A percentile compares a stretch with the other conserved stretches of the same genome.
phyloP scores from a whole-genome alignment of 2,113 vertebrate genomes.

The Epinephelus fuscoguttatus region DNA sequence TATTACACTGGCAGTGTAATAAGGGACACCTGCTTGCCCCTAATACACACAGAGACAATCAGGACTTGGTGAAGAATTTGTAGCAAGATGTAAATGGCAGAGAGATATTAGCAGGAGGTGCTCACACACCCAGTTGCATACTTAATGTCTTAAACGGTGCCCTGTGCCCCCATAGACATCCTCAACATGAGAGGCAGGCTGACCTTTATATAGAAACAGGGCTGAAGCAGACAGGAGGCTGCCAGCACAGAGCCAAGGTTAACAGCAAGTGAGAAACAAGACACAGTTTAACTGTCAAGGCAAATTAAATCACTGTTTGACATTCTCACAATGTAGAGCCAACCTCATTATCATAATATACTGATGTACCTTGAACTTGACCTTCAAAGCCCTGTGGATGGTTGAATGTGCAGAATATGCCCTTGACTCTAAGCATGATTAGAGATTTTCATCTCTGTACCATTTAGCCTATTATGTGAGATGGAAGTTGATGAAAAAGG shows the following conservation, averaged over 20 bases:
- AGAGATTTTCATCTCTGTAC: constrained; percentile 41
- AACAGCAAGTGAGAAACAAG: constrained; percentile 22
- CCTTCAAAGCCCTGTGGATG: constrained; percentile 55
- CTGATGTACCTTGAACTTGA: constrained; percentile 41
- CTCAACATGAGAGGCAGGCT: constrained; percentile 27
- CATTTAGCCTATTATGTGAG: constrained; percentile 36
- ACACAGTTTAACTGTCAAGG: constrained; percentile 22
- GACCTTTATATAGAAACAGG: constrained; percentile 34
- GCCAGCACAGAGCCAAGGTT: constrained; percentile 26
- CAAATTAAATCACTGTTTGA: constrained; percentile 62
- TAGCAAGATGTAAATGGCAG: neutral
- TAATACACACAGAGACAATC: too few species aligned
- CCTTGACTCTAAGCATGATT: constrained; percentile 33
- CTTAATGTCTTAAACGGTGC: constrained; percentile 23
- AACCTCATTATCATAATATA: constrained; percentile 48
- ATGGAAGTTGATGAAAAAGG: constrained; percentile 30
- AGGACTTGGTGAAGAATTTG: too few species aligned
- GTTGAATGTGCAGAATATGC: constrained; percentile 25
- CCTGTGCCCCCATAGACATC: constrained; percentile 26
- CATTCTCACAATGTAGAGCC: constrained; percentile 43
- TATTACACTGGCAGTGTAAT: too few species aligned
- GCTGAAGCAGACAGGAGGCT: constrained; percentile 23
- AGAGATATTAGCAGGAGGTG: neutral
- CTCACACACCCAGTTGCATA: constrained; percentile 7
- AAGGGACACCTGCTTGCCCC: too few species aligned